Evolutionary conservation across 2,888 invertebrate species (phyloP).

Genomic region (Anoncus sp.): DNA sequence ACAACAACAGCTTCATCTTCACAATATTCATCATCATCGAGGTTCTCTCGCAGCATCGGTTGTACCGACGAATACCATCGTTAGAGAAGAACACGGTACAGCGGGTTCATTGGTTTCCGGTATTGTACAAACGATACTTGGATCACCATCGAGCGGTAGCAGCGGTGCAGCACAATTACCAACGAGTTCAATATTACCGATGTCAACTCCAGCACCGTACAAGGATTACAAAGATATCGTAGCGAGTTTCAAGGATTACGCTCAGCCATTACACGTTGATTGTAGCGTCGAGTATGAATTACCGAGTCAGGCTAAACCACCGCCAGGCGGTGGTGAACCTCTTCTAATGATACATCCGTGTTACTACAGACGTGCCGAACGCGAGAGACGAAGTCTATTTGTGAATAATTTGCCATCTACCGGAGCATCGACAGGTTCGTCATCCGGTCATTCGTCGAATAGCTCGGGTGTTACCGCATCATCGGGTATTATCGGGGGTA

Average conservation of each 20-base stretch:
- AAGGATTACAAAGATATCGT: conserved; percentile 67
- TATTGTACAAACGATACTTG: conserved; percentile 65
- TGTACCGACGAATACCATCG: conserved; percentile 41
- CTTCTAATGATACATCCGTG: conserved; percentile 96
- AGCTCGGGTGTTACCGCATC: conserved; percentile 60
- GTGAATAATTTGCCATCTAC: conserved; percentile 92
- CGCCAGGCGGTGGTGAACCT: conserved; percentile 91
- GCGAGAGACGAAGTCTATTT: conserved; percentile 92
- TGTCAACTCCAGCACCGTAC: conserved; percentile 57
- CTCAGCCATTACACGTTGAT: conserved; percentile 94
- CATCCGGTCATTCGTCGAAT: conserved; percentile 68
- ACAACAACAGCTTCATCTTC: conserved; percentile 79
- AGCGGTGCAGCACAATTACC: conserved; percentile 56
- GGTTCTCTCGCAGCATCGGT: conserved; percentile 24
- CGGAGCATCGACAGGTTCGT: conserved; percentile 79
- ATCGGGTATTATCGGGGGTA: conserved; percentile 41
- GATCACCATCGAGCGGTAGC: conserved; percentile 58
- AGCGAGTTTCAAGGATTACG: conserved; percentile 89
- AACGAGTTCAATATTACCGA: conserved; percentile 56
- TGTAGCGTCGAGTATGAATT: conserved; percentile 96
- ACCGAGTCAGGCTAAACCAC: conserved; percentile 95
- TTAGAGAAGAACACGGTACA: conserved; percentile 48
- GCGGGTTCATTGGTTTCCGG: conserved; percentile 57
- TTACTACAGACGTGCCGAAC: conserved; percentile 94
- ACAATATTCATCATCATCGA: conserved; percentile 52